Evolutionary conservation across 2,113 vertebrate species (phyloP).

Genomic region (Xiphias gladius): DNA sequence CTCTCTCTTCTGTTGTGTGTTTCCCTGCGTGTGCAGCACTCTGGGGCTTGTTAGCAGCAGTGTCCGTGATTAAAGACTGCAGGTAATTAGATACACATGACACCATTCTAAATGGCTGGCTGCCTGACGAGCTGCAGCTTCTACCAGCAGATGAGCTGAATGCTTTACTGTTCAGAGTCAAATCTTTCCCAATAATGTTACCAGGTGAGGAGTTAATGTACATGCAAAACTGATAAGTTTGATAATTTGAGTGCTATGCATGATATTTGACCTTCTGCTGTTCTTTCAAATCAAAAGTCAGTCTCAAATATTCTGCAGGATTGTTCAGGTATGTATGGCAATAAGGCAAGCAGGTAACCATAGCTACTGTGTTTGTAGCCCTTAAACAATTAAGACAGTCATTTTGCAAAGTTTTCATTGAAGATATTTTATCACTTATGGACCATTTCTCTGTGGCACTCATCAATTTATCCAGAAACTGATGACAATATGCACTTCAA

Average conservation of each 20-base stretch:
- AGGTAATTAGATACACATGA: constrained; percentile 74
- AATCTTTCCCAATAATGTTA: too few relatives aligned
- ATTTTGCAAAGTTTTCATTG: background rate
- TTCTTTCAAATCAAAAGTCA: background rate
- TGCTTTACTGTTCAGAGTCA: background rate
- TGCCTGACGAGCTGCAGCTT: constrained; percentile 31
- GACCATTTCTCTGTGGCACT: too few relatives aligned
- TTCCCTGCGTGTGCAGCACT: constrained; percentile 40
- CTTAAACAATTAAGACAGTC: background rate
- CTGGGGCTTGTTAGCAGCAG: constrained; percentile 62
- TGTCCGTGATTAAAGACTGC: constrained; percentile 71
- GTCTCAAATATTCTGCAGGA: background rate
- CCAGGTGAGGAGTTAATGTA: background rate
- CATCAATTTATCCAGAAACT: too few relatives aligned
- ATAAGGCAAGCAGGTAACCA: background rate
- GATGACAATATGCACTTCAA: background rate
- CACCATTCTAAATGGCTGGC: constrained; percentile 62
- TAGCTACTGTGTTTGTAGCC: background rate
- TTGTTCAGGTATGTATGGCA: too few relatives aligned
- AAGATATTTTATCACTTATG: background rate
- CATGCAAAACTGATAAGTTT: background rate
- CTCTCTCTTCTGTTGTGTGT: constrained; percentile 2
- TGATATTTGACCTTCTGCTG: background rate
- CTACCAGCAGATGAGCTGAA: background rate
- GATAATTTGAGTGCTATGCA: background rate